Evolutionary conservation across 2,888 invertebrate genomes (phyloP), one percentile per base, ranked within the genome.

Genomic region (Podabrus alpinus): DNA sequence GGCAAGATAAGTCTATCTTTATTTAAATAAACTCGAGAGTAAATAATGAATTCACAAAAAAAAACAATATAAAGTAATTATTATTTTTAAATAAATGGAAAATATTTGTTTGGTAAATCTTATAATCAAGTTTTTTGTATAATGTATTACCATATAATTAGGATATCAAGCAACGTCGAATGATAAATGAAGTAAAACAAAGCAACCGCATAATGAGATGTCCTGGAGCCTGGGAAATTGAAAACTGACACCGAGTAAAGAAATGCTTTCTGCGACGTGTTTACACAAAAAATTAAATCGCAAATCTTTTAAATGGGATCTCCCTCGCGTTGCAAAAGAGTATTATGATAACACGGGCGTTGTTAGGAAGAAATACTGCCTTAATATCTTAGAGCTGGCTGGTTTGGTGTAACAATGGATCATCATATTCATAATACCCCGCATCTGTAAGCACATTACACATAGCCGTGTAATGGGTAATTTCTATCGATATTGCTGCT

Each of bases 221-320:
- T 77, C 74, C 71, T 71, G 68, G 73, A 61, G 72, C 74, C 61
- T 72, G 71, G 80, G 78, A 82, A 82, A 82, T 82, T 82, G 83
- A 82, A 83, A 83, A 79, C 80, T 81, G 82, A 81, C 83, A 80
- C 81, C 79, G 76, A 72, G 75, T 78, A 78, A 79, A 78, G 77
- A 79, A 79, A 74, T 75, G 77, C 75, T 78, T 72, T 77, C 74
- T 70, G 74, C 76, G 79, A 79, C 80, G 81, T 82, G 81, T 84
- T 81, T 82, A 81, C 81, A 81, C 81, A 82, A 84, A 84, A 84
- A 84, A 84, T 84, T 83, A 83, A 84, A 84, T 83, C 84, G 83
- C 84, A 85, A 85, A 85, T 84, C 84, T 84, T 83, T 83, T 83
- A 83, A 85, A 84, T 83, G 84, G 84, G 82, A 81, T 82, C 81